Conservation (phyloP, 1,140 invertebrate species). For the Tribolium madens region DNA sequence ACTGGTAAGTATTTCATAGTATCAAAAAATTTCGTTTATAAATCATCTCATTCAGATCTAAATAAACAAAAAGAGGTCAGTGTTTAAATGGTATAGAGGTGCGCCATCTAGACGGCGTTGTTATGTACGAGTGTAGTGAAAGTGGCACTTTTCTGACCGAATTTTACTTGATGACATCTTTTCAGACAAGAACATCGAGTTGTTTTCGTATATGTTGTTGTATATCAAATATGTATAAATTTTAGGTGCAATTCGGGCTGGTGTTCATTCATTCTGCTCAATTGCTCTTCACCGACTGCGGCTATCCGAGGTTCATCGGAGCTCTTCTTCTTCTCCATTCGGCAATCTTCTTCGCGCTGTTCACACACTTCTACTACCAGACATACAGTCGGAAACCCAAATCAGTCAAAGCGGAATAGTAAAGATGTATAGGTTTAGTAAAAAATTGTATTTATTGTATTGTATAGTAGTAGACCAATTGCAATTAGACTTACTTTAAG, state of each 20-base stretch:
- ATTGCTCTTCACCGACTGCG: constrained; percentile 79
- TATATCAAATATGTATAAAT: constrained; percentile 53
- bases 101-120: too few relatives aligned
- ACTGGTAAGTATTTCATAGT: constrained; percentile 74
- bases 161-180: background rate
- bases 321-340: constrained; percentile 86
- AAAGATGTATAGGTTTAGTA: background rate
- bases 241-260: constrained; percentile 80
- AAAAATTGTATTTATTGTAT: constrained; percentile 35
- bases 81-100: too few relatives aligned
- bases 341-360: constrained; percentile 90
- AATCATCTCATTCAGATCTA: background rate
- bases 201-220: background rate
- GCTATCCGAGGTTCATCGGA: constrained; percentile 82
- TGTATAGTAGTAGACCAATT: constrained; percentile 16
- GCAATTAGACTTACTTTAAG: constrained; percentile 27
- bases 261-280: constrained; percentile 83
- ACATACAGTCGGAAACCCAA: constrained; percentile 72
- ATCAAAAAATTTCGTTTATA: background rate
- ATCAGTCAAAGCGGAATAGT: constrained; percentile 50
- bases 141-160: background rate
- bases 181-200: background rate
- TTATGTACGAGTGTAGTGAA: background rate
- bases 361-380: constrained; percentile 91
- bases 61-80: background rate